Evolutionary conservation across 1,140 invertebrate genomes (phyloP), one percentile per base, ranked within the genome.

Genomic region (Atta cephalotes): DNA sequence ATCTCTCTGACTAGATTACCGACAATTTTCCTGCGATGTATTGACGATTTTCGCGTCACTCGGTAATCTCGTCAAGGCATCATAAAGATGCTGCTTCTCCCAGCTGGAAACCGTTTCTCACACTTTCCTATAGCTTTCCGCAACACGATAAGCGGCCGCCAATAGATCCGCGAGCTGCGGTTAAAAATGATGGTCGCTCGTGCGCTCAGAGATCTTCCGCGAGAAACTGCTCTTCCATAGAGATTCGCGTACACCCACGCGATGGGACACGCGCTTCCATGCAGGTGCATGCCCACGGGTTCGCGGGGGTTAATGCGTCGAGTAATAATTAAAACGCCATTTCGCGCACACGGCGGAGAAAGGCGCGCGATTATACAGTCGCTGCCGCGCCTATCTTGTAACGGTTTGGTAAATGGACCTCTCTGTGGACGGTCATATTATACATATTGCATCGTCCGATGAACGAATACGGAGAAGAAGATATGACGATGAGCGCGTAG

Each of bases 261-360:
- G 21, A 62, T 65, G n/a, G 74, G 79, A 81, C 84, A 87, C 84
- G 84, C 87, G 90, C 76, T 71, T 72, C 74, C 16, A 88, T 78
- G 72, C 88, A 87, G 74, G 77, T 91, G 89, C 90, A 82, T 91
- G 76, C 51, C 68, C 74, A 68, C 80, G 86, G 45, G 90, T 88
- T 91, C 85, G 88, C 81, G 63, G 86, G 90, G 91, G 89, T 91
- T 92, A 92, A 92, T 87, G 89, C 85, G 86, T 80, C 87, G 88
- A 65, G 85, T 87, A 91, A 92, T 92, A 92, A 92, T 92, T 92
- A 92, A 91, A 92, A 91, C 90, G 90, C 90, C 85, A 80, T 90
- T 91, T 91, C 84, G 70, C 66, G 53, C 60, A 60, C 77, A n/a
- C 62, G 25, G 58, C 80, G 77, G 81, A 88, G 90, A 91, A 91